These are phyloP conservation scores for Clinocottus analis DNA, from an alignment of 2,113 vertebrate genomes.

Conservation along the genomic window DNA sequence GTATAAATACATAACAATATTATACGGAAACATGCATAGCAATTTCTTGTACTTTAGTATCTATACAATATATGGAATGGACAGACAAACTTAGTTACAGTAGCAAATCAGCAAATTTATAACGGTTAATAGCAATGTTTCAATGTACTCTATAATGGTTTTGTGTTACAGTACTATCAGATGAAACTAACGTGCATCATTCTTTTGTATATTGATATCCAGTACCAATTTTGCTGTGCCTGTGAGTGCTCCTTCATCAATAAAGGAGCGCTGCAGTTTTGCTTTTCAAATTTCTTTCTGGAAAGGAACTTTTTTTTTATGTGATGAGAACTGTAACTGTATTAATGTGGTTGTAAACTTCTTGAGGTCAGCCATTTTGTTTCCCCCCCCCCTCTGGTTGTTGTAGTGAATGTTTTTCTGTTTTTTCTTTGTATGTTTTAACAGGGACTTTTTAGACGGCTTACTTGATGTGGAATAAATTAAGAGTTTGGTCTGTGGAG, in stretches of 20 bases:
- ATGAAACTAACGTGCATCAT: slow-evolving; percentile 83
- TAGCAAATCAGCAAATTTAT: slow-evolving; percentile 86
- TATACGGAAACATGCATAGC: slow-evolving; percentile 82
- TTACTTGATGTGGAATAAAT: slow-evolving; percentile 81
- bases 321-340: slow-evolving; percentile 84
- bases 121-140: slow-evolving; percentile 85
- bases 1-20: slow-evolving; percentile 84
- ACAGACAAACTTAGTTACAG: slow-evolving; percentile 87
- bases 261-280: slow-evolving; percentile 71
- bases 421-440: slow-evolving; percentile 75
- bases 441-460: slow-evolving; percentile 77
- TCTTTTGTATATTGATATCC: slow-evolving; percentile 84
- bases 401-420: slow-evolving; percentile 80
- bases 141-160: slow-evolving; percentile 87
- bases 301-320: slow-evolving; percentile 76
- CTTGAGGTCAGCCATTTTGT: slow-evolving; percentile 79
- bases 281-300: slow-evolving; percentile 55
- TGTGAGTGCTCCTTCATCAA: slow-evolving; percentile 71
- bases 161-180: slow-evolving; percentile 87
- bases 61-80: slow-evolving; percentile 88
- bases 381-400: slow-evolving; percentile 68
- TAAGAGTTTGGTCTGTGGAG: slow-evolving; percentile 72
- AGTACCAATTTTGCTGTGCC: slow-evolving; percentile 83
- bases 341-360: slow-evolving; percentile 86
- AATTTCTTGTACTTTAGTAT: slow-evolving; percentile 85